Base-by-base conservation (phyloP, 2,888 invertebrate genomes). In the Drosophila quinaria region DNA sequence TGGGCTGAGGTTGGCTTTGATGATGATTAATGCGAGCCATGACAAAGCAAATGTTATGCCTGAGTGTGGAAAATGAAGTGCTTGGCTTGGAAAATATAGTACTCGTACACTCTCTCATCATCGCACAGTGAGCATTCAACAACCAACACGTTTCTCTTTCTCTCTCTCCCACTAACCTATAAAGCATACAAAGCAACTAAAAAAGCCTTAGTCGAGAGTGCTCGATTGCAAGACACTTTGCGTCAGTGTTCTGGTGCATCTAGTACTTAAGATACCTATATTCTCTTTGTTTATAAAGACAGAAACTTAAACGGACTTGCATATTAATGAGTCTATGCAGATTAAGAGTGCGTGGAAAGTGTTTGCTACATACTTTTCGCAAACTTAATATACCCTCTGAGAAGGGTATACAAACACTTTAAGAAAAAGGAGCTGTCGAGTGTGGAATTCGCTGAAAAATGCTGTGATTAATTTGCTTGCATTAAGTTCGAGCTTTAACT, bases 11-110 rank as follows among this genome's bases (percentile, higher is more conserved):
- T 37, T 44, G 63, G 31, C 55, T 54, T 62, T 87, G 85, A 83
- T 87, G 83, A 89, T 83, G 89, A 83, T 89, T 89, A 89, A 89
- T 89, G 87, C 56, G 81, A 50, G 66, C 65, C 87, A 84, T 84
- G 89, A 84, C 83, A 89, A 89, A 84, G 84, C 85, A 75, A 84
- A 84, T 87, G 85, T 78, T 75, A 68, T 81, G 78, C 68, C 69
- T 54, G 62, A 63, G 66, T 50, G 49, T 47, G 63, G 63, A 64
- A 64, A 80, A 78, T 78, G 80, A 80, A 78, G 80, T 78, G 80
- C 62, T 74, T 62, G 60, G 19, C 60, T 55, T 44, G 8, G 22
- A 56, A 65, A 55, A 58, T 50, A 25, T 25, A 25, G 25, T 25
- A 29, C 29, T 29, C 29, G 25, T 8, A 41, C 54, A 55, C 55